phyloP scores from a whole-genome alignment of 2,113 vertebrate genomes.

The Mormoops blainvillei region DNA sequence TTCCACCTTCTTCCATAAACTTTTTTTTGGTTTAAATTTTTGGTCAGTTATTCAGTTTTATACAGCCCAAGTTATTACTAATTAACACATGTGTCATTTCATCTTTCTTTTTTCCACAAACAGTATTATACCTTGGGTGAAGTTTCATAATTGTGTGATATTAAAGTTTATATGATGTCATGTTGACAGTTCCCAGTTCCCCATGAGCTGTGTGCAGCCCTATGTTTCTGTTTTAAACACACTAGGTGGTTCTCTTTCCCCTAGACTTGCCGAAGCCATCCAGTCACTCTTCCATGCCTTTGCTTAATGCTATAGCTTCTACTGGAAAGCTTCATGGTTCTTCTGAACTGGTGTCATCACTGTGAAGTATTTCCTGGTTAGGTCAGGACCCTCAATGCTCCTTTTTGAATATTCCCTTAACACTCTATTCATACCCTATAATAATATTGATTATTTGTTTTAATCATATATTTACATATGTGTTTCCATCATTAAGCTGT shows the following conservation, averaged over 20 bases:
- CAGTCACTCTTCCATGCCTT: neutral
- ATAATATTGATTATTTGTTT: neutral
- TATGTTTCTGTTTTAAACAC: neutral
- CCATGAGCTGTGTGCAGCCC: neutral
- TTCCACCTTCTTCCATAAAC: neutral
- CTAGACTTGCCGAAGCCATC: accelerated
- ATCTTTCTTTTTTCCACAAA: neutral
- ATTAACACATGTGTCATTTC: neutral
- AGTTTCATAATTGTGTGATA: neutral
- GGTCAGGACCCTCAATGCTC: neutral
- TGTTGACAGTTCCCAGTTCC: neutral
- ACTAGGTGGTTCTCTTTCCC: too few relatives aligned
- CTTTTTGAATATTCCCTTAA: neutral
- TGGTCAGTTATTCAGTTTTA: neutral
- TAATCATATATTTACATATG: neutral
- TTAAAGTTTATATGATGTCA: neutral
- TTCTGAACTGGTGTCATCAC: neutral
- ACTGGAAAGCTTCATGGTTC: neutral
- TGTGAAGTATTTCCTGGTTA: neutral
- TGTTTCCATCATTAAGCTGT: neutral
- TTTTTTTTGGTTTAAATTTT: neutral
- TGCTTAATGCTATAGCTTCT: neutral
- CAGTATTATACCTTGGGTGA: neutral
- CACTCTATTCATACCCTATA: neutral
- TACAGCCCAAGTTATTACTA: neutral